Evolutionary conservation across 2,113 vertebrate genomes (phyloP), one percentile per base, ranked within the genome.

Genomic region (Anthoscopus minutus): DNA sequence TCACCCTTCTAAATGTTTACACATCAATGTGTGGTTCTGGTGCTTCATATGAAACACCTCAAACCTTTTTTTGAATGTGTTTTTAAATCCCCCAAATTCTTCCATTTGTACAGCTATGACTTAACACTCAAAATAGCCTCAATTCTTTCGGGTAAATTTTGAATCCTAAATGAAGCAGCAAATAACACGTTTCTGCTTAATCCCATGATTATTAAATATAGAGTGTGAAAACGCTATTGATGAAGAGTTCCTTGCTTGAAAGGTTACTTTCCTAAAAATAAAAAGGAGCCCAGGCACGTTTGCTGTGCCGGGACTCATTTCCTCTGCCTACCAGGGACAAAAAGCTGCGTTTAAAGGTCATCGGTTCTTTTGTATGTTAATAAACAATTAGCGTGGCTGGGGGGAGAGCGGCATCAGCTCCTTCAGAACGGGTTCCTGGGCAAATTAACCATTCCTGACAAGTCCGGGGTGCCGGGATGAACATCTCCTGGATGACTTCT

Each of bases 191-290:
- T 95, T 61, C 67, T 54, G 35, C 71, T 45, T 45, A 67, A 60
- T 67, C 79, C 65, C 33, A 2, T 30, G 78, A 51, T 88, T 81
- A 85, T 90, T 87, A 92, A 92, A 87, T 78, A 61, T 18, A 78
- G 92, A 28, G 42, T 33, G 62, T 30, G 73, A 81, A 65, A 83
- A 86, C 14, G 1, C 65, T 67, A 45, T 66, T 64, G 94, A 88
- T 96, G 87, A 83, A 50, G 78, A 96, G 64, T 50, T 93, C 61
- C 24, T 73, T 30, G 81, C 88, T 92, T 25, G 35, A 97, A 97
- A 96, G 94, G 94, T 96, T 97, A 92, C 67, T 91, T 89, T 64
- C 80, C 92, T 95, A 92, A 93, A 95, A 95, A 93, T 92, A 94
- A 94, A 86, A 74, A 82, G 76, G 25, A 88, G 31, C 44, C 56